Evolutionary conservation across 1,140 invertebrate species (phyloP).

Genomic region (Colletes gigas): DNA sequence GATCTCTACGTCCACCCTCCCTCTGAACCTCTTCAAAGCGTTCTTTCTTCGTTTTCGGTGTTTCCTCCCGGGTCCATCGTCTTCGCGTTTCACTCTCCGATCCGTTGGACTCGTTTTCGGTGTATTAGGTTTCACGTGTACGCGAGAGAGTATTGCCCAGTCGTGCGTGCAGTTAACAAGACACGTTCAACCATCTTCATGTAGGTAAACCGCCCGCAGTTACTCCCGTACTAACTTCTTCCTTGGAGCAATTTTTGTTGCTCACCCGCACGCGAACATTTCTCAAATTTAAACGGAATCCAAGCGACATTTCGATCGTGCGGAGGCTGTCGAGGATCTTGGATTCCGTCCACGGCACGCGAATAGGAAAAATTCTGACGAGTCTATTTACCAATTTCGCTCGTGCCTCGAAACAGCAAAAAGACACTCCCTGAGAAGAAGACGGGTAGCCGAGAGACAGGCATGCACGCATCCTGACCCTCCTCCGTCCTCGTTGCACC

Average conservation of each 20-base stretch:
- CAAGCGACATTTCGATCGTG: no score
- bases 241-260: no score
- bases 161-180: constrained; percentile 53
- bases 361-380: constrained; percentile 40
- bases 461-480: constrained; percentile 27
- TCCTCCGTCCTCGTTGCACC: constrained; percentile 32
- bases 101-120: constrained; percentile 42
- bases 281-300: no score
- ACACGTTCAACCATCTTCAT: constrained; percentile 44
- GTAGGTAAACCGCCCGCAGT: constrained; percentile 33
- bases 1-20: not conserved
- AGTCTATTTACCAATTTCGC: constrained; percentile 22
- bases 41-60: constrained; percentile 23
- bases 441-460: constrained; percentile 46
- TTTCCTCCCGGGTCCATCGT: constrained; percentile 17
- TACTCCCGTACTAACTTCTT: not conserved
- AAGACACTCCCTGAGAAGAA: not conserved
- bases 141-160: constrained; percentile 39
- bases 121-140: constrained; percentile 60
- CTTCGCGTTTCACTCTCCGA: constrained; percentile 1
- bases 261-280: no score
- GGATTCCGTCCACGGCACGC: constrained; percentile 6
- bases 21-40: not conserved
- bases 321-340: no score
- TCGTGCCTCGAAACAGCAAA: constrained; percentile 7